Conservation (phyloP, 2,797 vertebrate genomes). For the Taenioides sp. region DNA sequence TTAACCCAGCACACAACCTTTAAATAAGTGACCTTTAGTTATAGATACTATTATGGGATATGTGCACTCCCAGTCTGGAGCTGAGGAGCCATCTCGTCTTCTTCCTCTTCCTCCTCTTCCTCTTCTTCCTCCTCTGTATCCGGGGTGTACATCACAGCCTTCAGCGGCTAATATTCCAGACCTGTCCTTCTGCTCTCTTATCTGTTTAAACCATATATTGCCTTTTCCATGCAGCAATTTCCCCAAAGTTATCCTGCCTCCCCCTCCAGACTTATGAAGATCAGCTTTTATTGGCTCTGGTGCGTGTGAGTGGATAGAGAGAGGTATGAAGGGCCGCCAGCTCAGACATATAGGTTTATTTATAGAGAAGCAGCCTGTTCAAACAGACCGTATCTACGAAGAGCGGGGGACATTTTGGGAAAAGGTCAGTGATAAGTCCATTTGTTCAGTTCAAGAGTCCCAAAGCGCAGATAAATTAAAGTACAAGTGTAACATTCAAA, state of each 20-base stretch:
- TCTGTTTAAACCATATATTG: constrained; percentile 68
- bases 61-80: constrained; percentile 17
- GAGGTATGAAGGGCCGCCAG: constrained; percentile 42
- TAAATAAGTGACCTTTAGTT: background rate
- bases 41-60: background rate
- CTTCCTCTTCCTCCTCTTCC: constrained; percentile 12
- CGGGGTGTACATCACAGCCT: constrained; percentile 60
- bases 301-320: constrained; percentile 53
- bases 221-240: constrained; percentile 69
- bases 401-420: constrained; percentile 50
- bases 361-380: constrained; percentile 47
- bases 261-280: constrained; percentile 66
- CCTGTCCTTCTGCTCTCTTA: constrained; percentile 55
- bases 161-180: constrained; percentile 64
- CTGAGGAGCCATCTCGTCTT: constrained; percentile 3
- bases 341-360: constrained; percentile 55
- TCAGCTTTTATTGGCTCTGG: constrained; percentile 63
- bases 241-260: constrained; percentile 59
- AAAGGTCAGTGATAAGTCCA: constrained; percentile 59
- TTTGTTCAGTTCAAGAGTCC: constrained; percentile 61
- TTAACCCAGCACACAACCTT: background rate
- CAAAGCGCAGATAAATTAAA: constrained; percentile 34
- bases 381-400: constrained; percentile 50
- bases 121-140: constrained; percentile 29
- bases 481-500: constrained; percentile 55